Conservation (phyloP, 1,140 invertebrate species). For the Camponotus vicinus region DNA sequence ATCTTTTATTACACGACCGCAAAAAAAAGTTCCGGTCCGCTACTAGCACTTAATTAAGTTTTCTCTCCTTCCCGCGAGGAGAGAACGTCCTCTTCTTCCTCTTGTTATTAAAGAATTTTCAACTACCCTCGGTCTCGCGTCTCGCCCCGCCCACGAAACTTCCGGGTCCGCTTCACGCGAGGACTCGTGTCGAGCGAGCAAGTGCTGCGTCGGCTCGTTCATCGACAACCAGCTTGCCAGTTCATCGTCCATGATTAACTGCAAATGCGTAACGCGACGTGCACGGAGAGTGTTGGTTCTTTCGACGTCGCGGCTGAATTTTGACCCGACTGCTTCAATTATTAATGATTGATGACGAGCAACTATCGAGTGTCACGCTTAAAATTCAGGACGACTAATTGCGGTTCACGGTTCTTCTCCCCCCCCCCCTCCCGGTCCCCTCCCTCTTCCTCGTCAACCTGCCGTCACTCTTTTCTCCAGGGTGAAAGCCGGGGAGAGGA, state of each 20-base stretch:
- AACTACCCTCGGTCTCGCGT: slow-evolving; percentile 25
- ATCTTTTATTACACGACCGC: slow-evolving; percentile 60
- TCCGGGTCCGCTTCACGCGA: slow-evolving; percentile 12
- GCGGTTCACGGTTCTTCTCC: neutral
- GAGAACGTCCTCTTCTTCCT: neutral
- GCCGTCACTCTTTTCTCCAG: neutral
- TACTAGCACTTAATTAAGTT: slow-evolving; percentile 63
- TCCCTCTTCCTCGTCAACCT: too few relatives aligned
- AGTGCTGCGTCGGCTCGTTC: neutral
- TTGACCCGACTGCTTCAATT: neutral
- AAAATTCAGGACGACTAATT: slow-evolving; percentile 39
- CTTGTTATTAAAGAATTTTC: slow-evolving; percentile 62
- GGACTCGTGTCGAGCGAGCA: neutral
- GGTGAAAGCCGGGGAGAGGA: neutral
- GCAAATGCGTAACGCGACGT: neutral
- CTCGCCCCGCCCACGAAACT: slow-evolving; percentile 12
- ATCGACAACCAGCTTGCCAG: neutral
- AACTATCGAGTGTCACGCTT: neutral
- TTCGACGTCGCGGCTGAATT: neutral
- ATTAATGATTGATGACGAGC: neutral
- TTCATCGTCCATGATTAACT: slow-evolving; percentile 7
- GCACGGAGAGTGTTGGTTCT: neutral
- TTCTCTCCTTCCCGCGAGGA: neutral
- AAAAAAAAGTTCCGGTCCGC: slow-evolving; percentile 54
- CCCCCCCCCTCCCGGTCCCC: too few relatives aligned